phyloP scores from a whole-genome alignment of 1,140 invertebrate genomes.

The Zaprionus inermis region DNA sequence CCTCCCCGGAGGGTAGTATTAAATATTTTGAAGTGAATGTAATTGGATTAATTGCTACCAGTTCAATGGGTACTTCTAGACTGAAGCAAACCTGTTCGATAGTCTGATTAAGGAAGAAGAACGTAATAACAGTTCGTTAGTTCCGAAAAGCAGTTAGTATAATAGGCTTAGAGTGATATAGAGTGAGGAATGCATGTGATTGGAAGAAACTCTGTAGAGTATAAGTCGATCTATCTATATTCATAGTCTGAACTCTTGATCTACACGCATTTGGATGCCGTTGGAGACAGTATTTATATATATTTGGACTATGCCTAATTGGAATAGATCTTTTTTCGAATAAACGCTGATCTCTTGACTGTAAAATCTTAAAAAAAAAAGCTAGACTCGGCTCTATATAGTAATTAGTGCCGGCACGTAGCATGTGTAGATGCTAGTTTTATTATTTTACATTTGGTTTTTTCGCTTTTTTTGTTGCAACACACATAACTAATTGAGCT shows the following conservation, averaged over 20 bases:
- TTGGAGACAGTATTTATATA: background rate
- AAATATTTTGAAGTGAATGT: conserved; percentile 1
- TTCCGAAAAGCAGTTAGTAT: background rate
- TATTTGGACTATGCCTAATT: background rate
- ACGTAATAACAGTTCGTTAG: background rate
- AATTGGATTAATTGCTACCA: background rate
- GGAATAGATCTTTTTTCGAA: background rate
- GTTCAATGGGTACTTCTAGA: background rate
- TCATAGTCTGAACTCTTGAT: background rate
- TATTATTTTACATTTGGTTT: conserved; percentile 19
- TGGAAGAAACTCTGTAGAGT: background rate
- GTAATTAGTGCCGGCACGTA: background rate
- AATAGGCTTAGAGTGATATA: background rate
- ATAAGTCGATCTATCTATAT: background rate
- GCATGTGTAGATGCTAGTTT: conserved; percentile 5
- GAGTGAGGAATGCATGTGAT: background rate
- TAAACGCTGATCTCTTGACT: background rate
- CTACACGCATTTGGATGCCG: background rate
- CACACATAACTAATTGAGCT: conserved; percentile 47
- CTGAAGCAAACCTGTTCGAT: background rate
- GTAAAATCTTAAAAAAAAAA: background rate
- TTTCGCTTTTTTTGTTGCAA: conserved; percentile 22
- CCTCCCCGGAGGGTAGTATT: conserved; percentile 17
- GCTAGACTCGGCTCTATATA: background rate
- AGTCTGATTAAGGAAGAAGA: background rate